Evolutionary conservation across 2,797 vertebrate species (phyloP).

Genomic region (Ceryle rudis): DNA sequence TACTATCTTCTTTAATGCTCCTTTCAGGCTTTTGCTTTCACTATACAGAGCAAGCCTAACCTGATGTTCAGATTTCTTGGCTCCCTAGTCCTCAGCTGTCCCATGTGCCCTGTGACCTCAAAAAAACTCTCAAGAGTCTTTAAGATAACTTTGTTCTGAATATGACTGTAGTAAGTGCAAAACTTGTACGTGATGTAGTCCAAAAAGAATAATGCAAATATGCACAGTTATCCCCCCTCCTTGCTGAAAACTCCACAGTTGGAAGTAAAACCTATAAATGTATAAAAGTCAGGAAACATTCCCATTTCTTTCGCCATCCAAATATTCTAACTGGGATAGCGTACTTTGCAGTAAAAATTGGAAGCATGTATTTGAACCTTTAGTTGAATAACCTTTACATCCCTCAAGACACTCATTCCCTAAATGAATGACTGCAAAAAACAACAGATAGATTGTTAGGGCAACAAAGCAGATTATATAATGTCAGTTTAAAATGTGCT

Average conservation of each 20-base stretch:
- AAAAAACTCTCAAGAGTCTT: not conserved
- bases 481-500: not conserved
- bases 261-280: not conserved
- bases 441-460: not conserved
- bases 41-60: not conserved
- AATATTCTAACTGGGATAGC: not conserved
- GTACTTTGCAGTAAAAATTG: not conserved
- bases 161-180: not conserved
- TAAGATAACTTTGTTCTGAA: not conserved
- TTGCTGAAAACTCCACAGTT: not conserved
- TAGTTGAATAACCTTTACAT: not conserved
- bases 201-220: not conserved
- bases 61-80: not conserved
- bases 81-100: not conserved
- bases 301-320: not conserved
- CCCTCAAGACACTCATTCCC: not conserved
- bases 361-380: not conserved
- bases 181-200: not conserved
- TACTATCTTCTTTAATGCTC: not conserved
- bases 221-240: not conserved
- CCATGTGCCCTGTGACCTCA: accelerated
- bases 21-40: not conserved
- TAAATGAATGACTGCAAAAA: not conserved
- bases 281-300: not conserved
- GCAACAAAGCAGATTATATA: not conserved